phyloP scores from a whole-genome alignment of 2,797 vertebrate species.

The Botia almorhae region DNA sequence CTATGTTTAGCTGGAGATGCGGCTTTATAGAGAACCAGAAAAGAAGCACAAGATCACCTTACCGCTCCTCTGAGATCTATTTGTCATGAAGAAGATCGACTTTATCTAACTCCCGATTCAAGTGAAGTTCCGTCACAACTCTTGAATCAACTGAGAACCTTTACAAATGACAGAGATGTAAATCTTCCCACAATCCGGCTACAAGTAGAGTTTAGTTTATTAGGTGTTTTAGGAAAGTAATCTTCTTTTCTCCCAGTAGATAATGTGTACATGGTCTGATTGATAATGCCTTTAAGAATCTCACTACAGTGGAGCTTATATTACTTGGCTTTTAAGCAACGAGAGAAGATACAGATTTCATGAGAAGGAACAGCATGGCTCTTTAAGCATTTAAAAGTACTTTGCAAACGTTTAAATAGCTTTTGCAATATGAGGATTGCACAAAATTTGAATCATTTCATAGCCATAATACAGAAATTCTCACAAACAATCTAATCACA shows the following conservation, averaged over 20 bases:
- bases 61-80: neutral
- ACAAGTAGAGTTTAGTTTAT: slow-evolving; percentile 4
- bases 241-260: neutral
- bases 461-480: too few species aligned
- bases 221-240: neutral
- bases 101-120: slow-evolving; percentile 1
- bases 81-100: neutral
- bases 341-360: neutral
- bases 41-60: slow-evolving; percentile 23
- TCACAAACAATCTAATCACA: too few species aligned
- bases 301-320: neutral
- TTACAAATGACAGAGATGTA: neutral
- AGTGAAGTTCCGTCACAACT: neutral
- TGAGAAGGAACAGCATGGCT: neutral
- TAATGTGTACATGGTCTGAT: neutral
- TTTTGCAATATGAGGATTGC: neutral
- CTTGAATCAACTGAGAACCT: neutral
- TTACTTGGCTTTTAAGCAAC: neutral
- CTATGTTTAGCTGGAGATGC: slow-evolving; percentile 24
- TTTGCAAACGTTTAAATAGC: neutral
- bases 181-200: neutral
- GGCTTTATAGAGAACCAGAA: slow-evolving; percentile 4
- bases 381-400: neutral
- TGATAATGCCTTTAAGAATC: neutral
- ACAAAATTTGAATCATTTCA: too few species aligned